Conservation (phyloP, 2,888 invertebrate species). For the Hedya salicella region DNA sequence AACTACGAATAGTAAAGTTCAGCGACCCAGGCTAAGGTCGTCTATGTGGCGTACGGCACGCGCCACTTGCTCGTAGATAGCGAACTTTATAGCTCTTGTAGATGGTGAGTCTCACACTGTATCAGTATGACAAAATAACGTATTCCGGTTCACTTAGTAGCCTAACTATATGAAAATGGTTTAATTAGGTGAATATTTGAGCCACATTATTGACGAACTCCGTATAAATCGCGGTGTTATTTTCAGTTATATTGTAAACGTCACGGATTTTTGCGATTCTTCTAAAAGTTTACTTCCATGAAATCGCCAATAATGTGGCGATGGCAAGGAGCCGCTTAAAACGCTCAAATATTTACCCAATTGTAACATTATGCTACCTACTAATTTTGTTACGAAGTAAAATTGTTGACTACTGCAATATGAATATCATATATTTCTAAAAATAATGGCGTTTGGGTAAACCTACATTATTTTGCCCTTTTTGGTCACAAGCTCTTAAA, state of each 20-base stretch:
- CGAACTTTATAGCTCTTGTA: background rate
- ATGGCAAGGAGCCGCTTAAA: too few species aligned
- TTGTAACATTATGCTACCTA: too few species aligned
- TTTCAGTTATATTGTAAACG: too few species aligned
- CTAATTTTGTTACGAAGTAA: too few species aligned
- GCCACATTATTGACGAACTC: too few species aligned
- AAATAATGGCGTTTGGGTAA: constrained; percentile 18
- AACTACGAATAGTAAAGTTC: constrained; percentile 54
- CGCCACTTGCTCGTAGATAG: constrained; percentile 1
- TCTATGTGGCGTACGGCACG: background rate
- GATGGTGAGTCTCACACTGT: background rate
- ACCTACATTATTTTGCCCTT: constrained; percentile 33
- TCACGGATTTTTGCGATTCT: too few species aligned
- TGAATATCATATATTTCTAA: constrained; percentile 4
- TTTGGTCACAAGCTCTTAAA: constrained; percentile 54
- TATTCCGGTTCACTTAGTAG: background rate
- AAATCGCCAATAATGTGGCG: too few species aligned
- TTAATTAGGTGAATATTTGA: too few species aligned
- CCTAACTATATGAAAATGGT: background rate
- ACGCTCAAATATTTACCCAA: too few species aligned
- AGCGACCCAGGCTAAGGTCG: constrained; percentile 49
- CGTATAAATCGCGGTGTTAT: too few species aligned
- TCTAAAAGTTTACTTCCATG: too few species aligned
- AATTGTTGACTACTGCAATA: background rate
- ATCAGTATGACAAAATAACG: background rate